phyloP scores from a whole-genome alignment of 2,888 invertebrate species.

The Sarcophaga rosellei region DNA sequence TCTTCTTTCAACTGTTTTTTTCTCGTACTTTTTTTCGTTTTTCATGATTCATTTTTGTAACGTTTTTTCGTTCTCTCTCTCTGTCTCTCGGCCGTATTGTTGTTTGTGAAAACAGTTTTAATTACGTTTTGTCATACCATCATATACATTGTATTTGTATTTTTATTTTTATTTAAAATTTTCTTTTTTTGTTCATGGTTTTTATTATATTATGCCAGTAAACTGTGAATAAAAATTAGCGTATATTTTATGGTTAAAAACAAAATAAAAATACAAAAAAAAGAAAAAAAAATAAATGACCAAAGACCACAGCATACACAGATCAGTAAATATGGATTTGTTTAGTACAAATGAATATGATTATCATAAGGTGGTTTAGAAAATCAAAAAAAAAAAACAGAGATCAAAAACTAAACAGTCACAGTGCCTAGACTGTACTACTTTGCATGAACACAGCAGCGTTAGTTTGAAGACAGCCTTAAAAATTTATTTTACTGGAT shows the following conservation, averaged over 20 bases:
- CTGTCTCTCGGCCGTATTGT: neutral
- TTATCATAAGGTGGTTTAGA: neutral
- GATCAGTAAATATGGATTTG: slow-evolving; percentile 18
- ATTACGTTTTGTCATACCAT: slow-evolving; percentile 29
- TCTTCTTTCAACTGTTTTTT: too few species aligned
- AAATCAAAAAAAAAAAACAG: too few species aligned
- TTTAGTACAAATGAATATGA: neutral
- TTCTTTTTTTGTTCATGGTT: neutral
- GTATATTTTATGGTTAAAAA: slow-evolving; percentile 9
- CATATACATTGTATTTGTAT: neutral
- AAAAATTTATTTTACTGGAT: too few species aligned
- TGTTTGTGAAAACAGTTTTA: slow-evolving; percentile 37
- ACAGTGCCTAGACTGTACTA: too few species aligned
- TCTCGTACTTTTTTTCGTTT: neutral
- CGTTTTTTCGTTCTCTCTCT: neutral
- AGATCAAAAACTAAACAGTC: too few species aligned
- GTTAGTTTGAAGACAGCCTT: too few species aligned
- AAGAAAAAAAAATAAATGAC: neutral
- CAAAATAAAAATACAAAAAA: neutral
- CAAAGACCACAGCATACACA: neutral
- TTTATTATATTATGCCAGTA: slow-evolving; percentile 9
- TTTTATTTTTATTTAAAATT: neutral
- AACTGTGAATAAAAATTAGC: slow-evolving; percentile 21
- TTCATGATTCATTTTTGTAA: slow-evolving; percentile 4
- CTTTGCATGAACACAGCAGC: too few species aligned